Conservation (phyloP, 2,888 invertebrate species). For the Cosmorhoe ocellata region DNA sequence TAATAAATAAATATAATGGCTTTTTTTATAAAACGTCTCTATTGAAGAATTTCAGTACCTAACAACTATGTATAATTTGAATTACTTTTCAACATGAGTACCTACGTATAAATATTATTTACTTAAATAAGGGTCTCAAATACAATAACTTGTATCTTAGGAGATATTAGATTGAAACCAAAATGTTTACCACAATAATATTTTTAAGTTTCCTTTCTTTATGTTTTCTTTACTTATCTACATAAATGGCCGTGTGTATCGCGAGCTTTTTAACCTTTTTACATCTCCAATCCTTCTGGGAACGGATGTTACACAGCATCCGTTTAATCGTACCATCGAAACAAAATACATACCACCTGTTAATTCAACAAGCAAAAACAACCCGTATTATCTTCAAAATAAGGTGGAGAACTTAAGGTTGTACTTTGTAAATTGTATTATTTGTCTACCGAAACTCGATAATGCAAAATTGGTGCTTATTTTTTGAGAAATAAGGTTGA, state of each 20-base stretch:
- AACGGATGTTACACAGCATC: constrained; percentile 73
- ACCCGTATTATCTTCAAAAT: not conserved
- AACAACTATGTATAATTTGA: too few relatives aligned
- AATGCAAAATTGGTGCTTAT: constrained; percentile 10
- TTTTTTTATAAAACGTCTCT: too few relatives aligned
- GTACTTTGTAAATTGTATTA: constrained; percentile 2
- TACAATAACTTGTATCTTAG: too few relatives aligned
- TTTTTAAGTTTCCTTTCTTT: too few relatives aligned
- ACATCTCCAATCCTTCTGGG: constrained; percentile 69
- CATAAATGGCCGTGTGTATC: constrained; percentile 38
- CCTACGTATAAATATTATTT: too few relatives aligned
- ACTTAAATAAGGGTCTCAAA: too few relatives aligned
- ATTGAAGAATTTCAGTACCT: too few relatives aligned
- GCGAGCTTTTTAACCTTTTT: constrained; percentile 44
- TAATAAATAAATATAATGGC: too few relatives aligned
- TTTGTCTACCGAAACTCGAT: not conserved
- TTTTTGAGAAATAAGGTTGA: constrained; percentile 9
- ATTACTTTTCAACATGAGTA: too few relatives aligned
- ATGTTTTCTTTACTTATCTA: constrained; percentile 4
- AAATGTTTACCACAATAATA: too few relatives aligned
- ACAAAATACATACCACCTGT: constrained; percentile 41
- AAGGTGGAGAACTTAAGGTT: constrained; percentile 22
- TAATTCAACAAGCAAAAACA: constrained; percentile 19
- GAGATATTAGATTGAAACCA: too few relatives aligned
- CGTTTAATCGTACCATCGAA: constrained; percentile 62